These are phyloP conservation scores for Gymnoscopelus braueri DNA, from an alignment of 2,797 vertebrate genomes.

Conservation along the genomic window DNA sequence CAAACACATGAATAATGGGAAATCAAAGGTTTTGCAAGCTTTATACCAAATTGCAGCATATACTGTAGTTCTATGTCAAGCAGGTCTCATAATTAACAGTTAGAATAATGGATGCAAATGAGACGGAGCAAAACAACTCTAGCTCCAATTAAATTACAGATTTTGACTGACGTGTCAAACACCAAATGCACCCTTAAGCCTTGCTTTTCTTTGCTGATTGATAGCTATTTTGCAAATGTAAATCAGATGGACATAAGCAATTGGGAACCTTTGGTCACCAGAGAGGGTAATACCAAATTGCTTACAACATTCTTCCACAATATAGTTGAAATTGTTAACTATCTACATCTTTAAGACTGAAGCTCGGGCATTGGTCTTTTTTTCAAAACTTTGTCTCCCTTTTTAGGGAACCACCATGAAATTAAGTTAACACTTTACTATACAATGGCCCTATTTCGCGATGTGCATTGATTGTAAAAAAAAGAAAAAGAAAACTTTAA, in stretches of 20 bases:
- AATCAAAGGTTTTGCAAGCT: neutral
- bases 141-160: constrained; percentile 24
- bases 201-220: constrained; percentile 1
- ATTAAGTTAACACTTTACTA: constrained; percentile 32
- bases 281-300: neutral
- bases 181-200: constrained; percentile 1
- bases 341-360: constrained; percentile 36
- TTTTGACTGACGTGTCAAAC: constrained; percentile 21
- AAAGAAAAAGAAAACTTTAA: too few relatives aligned
- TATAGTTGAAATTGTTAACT: constrained; percentile 14
- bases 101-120: constrained; percentile 36
- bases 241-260: neutral
- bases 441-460: too few relatives aligned
- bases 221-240: neutral
- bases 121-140: constrained; percentile 23
- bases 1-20: neutral
- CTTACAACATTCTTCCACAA: neutral
- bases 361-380: constrained; percentile 22
- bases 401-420: constrained; percentile 72
- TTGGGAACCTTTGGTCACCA: neutral
- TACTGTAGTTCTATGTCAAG: constrained; percentile 10
- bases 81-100: constrained; percentile 9
- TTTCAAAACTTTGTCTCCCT: constrained; percentile 59
- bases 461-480: too few relatives aligned
- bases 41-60: constrained; percentile 4